Evolutionary conservation across 2,888 invertebrate genomes (phyloP), one percentile per base, ranked within the genome.

Genomic region (Allygus modestus): DNA sequence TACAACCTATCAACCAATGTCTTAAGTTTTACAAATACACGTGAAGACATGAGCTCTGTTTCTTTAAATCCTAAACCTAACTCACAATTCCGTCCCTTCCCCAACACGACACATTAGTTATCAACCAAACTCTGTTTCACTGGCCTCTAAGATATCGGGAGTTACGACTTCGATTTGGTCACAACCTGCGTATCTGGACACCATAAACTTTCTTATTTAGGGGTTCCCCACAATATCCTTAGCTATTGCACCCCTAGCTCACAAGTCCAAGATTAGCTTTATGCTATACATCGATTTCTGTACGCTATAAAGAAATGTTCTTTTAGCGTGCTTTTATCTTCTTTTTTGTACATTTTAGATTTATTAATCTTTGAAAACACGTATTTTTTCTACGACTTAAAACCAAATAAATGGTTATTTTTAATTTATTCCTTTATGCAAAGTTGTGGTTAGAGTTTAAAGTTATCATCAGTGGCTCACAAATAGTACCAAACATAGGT

Each of bases 81-180:
- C 58, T 58, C 58, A 58, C 58, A 7, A 46, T 46, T 46, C 17
- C 46, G 1, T 46, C 46, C 46, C 46, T 46, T 12, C n/a, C 46
- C 46, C 46, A 12, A 46, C 46, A 58, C 4, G 58, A 58, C 20
- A 23, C 58, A 58, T 58, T 23, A 58, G 58, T 58, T 58, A 58
- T 58, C 20, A 20, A 23, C 58, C 23, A 23, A 58, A 58, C 58
- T 58, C 58, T 58, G 58, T 58, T 46, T 58, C 58, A 58, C 58
- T 58, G 58, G 58, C 58, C 58, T 4, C 58, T 23, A 23, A 58
- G 58, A 58, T 58, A 58, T 23, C 23, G 58, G 58, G 58, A 58
- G 58, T 58, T 58, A 58, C 58, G 58, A 23, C 23, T 58, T 23
- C 58, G 20, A 58, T 58, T 58, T 58, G 58, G 58, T 20, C 58